phyloP scores from a whole-genome alignment of 2,113 vertebrate genomes.

The Dicaeum eximium region DNA sequence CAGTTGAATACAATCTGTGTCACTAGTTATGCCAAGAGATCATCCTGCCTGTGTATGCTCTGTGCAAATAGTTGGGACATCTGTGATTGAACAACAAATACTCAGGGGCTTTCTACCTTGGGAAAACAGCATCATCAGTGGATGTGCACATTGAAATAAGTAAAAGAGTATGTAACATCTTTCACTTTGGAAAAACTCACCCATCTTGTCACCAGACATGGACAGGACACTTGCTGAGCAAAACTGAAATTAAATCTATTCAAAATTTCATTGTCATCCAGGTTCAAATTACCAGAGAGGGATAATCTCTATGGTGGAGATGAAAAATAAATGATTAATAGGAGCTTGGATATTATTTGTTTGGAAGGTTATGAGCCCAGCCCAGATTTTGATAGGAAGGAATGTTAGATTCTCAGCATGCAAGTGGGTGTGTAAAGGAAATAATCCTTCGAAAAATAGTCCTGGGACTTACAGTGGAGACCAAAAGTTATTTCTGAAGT shows the following conservation, averaged over 20 bases:
- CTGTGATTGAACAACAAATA: background rate
- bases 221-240: background rate
- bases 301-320: background rate
- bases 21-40: background rate
- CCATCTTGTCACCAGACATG: background rate
- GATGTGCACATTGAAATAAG: background rate
- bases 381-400: slow-evolving; percentile 18
- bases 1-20: background rate
- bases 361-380: background rate
- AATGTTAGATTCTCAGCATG: slow-evolving; percentile 11
- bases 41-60: background rate
- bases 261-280: background rate
- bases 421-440: slow-evolving; percentile 10
- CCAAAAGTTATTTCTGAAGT: background rate
- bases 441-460: background rate
- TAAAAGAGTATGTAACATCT: background rate
- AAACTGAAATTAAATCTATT: background rate
- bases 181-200: background rate
- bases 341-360: background rate
- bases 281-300: background rate
- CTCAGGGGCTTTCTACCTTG: background rate
- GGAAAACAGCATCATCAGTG: background rate
- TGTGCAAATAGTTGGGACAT: background rate
- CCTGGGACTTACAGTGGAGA: background rate
- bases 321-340: slow-evolving; percentile 29